Conservation (phyloP, 2,113 vertebrate genomes). For the Cyanoliseus patagonus region DNA sequence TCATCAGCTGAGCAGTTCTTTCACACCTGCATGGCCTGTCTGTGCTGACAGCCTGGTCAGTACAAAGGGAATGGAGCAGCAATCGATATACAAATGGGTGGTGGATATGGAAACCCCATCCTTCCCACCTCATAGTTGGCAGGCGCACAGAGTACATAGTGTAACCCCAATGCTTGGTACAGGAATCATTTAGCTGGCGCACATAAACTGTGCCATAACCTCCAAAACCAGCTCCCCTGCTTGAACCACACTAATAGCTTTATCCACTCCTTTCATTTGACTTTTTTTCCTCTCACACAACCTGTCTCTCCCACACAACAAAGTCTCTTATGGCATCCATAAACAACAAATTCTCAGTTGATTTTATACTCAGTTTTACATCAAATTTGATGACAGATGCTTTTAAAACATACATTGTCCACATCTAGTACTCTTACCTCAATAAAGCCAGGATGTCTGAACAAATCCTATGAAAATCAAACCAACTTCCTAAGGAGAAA, state of each 20-base stretch:
- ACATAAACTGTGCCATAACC: background rate
- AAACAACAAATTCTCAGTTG: background rate
- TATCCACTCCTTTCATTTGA: background rate
- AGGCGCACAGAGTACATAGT: accelerated
- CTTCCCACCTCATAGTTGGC: accelerated
- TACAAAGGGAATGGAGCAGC: background rate
- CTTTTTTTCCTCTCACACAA: background rate
- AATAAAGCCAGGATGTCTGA: background rate
- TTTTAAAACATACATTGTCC: background rate
- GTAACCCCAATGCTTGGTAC: accelerated
- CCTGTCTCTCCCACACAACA: background rate
- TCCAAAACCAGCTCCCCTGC: background rate
- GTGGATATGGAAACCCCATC: background rate
- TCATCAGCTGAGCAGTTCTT: background rate
- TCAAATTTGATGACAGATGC: background rate
- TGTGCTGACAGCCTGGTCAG: background rate
- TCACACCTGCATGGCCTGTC: background rate
- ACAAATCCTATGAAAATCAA: background rate
- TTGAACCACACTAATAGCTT: background rate
- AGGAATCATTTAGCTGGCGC: accelerated
- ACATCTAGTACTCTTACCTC: conserved; percentile 49
- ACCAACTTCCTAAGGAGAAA: background rate
- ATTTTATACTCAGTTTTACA: background rate
- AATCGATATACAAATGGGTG: accelerated
- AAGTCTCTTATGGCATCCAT: background rate